Evolutionary conservation across 2,888 invertebrate genomes (phyloP).

Genomic region (Tetanocera ferruginea): DNA sequence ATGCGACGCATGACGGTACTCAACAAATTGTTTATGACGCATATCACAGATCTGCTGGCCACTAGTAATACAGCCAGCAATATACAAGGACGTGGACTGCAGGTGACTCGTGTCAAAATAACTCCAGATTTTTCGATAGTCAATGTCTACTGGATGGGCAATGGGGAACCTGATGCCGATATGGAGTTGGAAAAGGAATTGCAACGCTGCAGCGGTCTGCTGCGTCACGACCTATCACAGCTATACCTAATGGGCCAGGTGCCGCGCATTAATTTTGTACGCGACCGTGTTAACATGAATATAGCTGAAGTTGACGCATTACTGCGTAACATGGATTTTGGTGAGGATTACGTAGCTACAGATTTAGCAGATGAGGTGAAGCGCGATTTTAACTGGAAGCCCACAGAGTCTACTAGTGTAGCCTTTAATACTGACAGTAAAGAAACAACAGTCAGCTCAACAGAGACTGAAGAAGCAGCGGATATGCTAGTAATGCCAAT

Average conservation of each 20-base stretch:
- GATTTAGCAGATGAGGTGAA: constrained; percentile 36
- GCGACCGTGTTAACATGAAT: constrained; percentile 75
- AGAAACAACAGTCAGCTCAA: constrained; percentile 61
- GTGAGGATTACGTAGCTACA: constrained; percentile 75
- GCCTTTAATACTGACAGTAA: neutral
- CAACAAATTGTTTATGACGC: constrained; percentile 85
- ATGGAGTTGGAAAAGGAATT: constrained; percentile 73
- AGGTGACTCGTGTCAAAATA: constrained; percentile 80
- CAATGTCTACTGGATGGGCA: constrained; percentile 81
- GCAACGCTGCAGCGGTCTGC: constrained; percentile 72
- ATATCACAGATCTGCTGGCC: constrained; percentile 83
- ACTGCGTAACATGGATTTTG: constrained; percentile 77
- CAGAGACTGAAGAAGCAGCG: constrained; percentile 43
- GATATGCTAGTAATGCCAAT: constrained; percentile 59
- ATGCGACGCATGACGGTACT: constrained; percentile 76
- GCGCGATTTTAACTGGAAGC: constrained; percentile 26
- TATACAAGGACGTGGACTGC: constrained; percentile 76
- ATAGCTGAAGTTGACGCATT: constrained; percentile 75
- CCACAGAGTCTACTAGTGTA: constrained; percentile 46
- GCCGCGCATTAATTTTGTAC: constrained; percentile 81
- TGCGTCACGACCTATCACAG: constrained; percentile 82
- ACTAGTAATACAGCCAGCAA: constrained; percentile 77
- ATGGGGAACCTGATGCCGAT: constrained; percentile 64
- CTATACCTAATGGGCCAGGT: constrained; percentile 82
- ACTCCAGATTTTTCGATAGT: constrained; percentile 77